Evolutionary conservation across 2,113 vertebrate genomes (phyloP), one percentile per base, ranked within the genome.

Genomic region (Tor tambroides): DNA sequence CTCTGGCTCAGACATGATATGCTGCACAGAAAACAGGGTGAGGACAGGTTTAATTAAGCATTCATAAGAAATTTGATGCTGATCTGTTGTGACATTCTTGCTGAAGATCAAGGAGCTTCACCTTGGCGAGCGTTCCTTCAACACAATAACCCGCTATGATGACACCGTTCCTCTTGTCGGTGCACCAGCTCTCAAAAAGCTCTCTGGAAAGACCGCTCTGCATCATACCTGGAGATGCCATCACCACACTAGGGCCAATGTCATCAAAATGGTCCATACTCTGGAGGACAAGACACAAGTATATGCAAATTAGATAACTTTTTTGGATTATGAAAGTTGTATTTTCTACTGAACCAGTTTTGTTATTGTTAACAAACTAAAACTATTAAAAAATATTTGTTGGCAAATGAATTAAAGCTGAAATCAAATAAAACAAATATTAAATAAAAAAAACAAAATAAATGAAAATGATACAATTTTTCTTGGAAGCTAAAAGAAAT

Each of bases 181-280:
- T 99, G 92, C 98, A 99, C 98, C 98, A 99, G 94, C 98, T 99
- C 91, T 99, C 98, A 89, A 99, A 99, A 74, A 99, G 89, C 93
- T 99, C 98, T 71, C 98, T 94, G 91, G 98, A 99, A 2, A 99
- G 93, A 3, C 98, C 98, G 3, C 98, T 99, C 91, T 99, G 98
- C 97, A 99, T 99, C 97, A 99, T 99, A 76, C 98, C 98, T 0
- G 98, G 98, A 51, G 98, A 99, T 8, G 98, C 98, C 98, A 99
- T 99, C 56, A 99, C 98, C 35, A 99, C 98, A 2, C 98, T 99
- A 5, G 98, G 98, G 0, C 98, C 98, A n/a, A 99, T 99, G 92
- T 99, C 98, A 86, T 99, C 98, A 65, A 99, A 99, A 86, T 99
- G 98, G 90, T 99, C 97, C 98, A 99, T 99, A 84, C 98, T 99